Evolutionary conservation across 2,113 vertebrate species (phyloP).

Genomic region (Zosterops lateralis): DNA sequence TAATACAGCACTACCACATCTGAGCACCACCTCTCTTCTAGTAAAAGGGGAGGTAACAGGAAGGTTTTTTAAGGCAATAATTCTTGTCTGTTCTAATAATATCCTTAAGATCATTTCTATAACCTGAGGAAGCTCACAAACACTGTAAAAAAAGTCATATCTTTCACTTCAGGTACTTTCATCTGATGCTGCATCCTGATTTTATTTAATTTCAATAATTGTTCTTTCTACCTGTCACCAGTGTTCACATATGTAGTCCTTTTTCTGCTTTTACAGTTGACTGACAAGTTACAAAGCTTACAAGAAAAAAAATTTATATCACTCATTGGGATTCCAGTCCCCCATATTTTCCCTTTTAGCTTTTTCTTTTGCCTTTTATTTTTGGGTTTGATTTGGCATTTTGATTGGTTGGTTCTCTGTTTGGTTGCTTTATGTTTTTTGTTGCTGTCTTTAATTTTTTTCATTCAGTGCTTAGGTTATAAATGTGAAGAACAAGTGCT

Average conservation of each 20-base stretch:
- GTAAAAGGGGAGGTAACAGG: not conserved
- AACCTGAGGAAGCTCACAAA: not conserved
- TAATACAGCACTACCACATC: not conserved
- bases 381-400: not conserved
- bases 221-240: not conserved
- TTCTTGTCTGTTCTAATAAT: not conserved
- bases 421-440: not conserved
- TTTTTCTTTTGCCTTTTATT: not conserved
- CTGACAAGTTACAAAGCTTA: not conserved
- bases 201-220: not conserved
- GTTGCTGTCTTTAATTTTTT: not conserved
- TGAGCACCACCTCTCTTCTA: not conserved
- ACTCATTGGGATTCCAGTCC: not conserved
- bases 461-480: not conserved
- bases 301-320: not conserved
- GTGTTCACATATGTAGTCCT: not conserved
- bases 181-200: not conserved
- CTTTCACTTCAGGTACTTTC: not conserved
- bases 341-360: not conserved
- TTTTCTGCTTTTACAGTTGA: not conserved
- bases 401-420: not conserved
- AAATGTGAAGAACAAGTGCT: not conserved
- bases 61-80: not conserved
- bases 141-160: not conserved
- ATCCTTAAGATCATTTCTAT: not conserved